These are phyloP conservation scores for Sinocyclocheilus maitianheensis DNA, from an alignment of 2,113 vertebrate genomes.

Conservation along the genomic window DNA sequence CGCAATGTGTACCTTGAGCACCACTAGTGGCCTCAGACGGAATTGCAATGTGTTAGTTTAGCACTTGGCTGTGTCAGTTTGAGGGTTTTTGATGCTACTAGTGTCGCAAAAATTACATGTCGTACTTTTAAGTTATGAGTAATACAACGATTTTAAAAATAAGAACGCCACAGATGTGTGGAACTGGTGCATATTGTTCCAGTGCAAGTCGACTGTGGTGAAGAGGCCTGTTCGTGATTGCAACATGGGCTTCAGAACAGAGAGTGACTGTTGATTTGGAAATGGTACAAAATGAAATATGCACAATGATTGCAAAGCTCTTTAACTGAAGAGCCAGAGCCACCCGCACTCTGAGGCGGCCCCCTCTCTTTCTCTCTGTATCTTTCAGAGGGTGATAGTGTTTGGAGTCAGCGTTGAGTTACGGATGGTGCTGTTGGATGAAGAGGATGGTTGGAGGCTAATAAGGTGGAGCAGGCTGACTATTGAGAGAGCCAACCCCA, in stretches of 20 bases:
- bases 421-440: slow-evolving; percentile 62
- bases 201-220: slow-evolving; percentile 1
- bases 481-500: slow-evolving; percentile 73
- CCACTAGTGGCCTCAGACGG: neutral
- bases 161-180: neutral
- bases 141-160: neutral
- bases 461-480: slow-evolving; percentile 71
- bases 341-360: slow-evolving; percentile 35
- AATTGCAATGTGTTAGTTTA: neutral
- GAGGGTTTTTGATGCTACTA: neutral
- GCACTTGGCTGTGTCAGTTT: neutral
- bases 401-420: slow-evolving; percentile 65
- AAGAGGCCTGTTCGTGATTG: slow-evolving; percentile 48
- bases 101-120: neutral
- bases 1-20: neutral
- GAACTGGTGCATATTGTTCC: slow-evolving; percentile 1
- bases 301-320: slow-evolving; percentile 67
- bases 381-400: slow-evolving; percentile 41
- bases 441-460: slow-evolving; percentile 63
- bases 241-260: slow-evolving; percentile 29
- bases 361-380: neutral
- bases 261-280: slow-evolving; percentile 53
- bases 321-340: slow-evolving; percentile 68
- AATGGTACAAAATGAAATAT: slow-evolving; percentile 65
- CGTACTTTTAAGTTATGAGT: neutral